These are phyloP conservation scores for Strigops habroptila DNA, from an alignment of 2,113 vertebrate genomes.

Conservation along the genomic window DNA sequence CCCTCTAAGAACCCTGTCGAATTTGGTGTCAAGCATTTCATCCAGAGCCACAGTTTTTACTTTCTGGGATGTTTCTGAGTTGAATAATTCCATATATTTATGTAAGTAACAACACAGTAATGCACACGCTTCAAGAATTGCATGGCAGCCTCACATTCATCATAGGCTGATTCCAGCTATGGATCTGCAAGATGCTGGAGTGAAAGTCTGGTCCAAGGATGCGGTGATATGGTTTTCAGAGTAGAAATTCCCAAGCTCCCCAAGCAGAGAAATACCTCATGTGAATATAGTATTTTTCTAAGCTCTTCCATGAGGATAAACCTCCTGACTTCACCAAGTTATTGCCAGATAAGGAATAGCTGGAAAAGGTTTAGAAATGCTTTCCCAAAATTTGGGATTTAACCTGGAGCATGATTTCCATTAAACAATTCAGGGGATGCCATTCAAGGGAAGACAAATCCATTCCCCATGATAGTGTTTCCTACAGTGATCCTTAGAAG, in stretches of 20 bases:
- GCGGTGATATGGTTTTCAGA: not conserved
- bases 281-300: not conserved
- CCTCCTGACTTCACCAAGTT: not conserved
- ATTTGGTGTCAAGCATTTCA: not conserved
- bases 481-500: not conserved
- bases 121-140: not conserved
- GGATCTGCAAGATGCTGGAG: not conserved
- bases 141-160: not conserved
- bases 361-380: conserved; percentile 7
- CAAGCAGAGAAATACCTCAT: not conserved
- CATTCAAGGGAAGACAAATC: not conserved
- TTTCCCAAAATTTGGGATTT: not conserved
- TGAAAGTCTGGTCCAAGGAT: not conserved
- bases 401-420: not conserved
- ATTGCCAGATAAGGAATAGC: not conserved
- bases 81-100: not conserved
- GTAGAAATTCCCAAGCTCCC: not conserved
- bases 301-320: not conserved
- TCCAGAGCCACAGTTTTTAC: not conserved
- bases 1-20: not conserved
- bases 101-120: not conserved
- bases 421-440: not conserved
- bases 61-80: not conserved
- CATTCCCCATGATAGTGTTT: not conserved
- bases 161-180: not conserved